Conservation (phyloP, 2,888 invertebrate species). For the Acanthosepion lycidas region DNA sequence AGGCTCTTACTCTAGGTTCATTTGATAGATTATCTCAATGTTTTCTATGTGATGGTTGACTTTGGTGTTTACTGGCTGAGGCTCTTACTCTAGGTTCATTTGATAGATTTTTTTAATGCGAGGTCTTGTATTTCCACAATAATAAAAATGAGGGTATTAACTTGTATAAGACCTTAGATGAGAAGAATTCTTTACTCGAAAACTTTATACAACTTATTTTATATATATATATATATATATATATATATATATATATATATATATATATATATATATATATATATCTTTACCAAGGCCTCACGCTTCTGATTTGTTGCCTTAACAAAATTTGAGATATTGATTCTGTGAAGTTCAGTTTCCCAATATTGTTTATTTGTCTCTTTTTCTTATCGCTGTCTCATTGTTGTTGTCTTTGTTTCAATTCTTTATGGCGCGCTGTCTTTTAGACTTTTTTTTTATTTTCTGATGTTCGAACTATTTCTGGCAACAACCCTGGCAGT, state of each 20-base stretch:
- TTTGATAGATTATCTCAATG: too few species aligned
- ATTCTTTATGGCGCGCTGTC: not conserved
- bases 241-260: not conserved
- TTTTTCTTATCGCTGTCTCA: not conserved
- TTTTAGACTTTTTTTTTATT: not conserved
- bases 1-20: too few species aligned
- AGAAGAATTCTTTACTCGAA: too few species aligned
- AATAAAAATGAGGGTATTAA: too few species aligned
- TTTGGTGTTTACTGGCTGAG: too few species aligned
- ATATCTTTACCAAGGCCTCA: not conserved
- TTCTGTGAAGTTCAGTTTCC: not conserved
- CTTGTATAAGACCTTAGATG: too few species aligned
- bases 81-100: too few species aligned
- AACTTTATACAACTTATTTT: too few species aligned
- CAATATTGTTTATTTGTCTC: not conserved
- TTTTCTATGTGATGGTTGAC: too few species aligned
- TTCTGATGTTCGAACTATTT: not conserved
- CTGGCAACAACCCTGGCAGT: not conserved
- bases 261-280: not conserved
- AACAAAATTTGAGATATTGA: not conserved
- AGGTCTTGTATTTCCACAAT: too few species aligned
- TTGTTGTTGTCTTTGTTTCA: not conserved
- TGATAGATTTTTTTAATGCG: too few species aligned
- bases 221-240: not conserved
- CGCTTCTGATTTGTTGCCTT: not conserved